Evolutionary conservation across 2,113 vertebrate genomes (phyloP).

Genomic region (Ceyx margarethae): DNA sequence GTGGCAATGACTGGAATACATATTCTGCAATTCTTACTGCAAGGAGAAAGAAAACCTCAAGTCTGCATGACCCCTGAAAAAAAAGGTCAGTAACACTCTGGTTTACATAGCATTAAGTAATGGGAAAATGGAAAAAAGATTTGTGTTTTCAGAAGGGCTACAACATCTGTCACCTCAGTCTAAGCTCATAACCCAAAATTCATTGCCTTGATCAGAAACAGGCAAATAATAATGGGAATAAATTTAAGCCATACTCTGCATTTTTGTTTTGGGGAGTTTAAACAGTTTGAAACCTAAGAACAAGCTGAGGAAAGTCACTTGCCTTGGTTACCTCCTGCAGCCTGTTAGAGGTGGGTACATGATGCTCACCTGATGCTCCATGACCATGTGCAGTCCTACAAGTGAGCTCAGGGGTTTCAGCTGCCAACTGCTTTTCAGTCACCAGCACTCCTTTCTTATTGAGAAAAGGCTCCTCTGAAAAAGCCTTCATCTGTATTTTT

Average conservation of each 20-base stretch:
- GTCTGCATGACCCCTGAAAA: background rate
- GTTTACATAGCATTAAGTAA: background rate
- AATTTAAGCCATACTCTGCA: background rate
- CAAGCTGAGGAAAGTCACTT: background rate
- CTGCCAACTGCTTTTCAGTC: background rate
- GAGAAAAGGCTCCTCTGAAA: background rate
- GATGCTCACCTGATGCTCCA: background rate
- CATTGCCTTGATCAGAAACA: background rate
- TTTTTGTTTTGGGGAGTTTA: background rate
- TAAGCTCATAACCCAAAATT: background rate
- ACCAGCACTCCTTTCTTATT: background rate
- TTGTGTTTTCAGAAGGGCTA: background rate
- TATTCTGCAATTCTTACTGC: background rate
- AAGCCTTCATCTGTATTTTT: background rate
- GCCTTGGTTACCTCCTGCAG: background rate
- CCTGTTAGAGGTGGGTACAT: background rate
- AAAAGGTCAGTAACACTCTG: background rate
- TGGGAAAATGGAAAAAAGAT: background rate
- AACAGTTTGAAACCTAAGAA: background rate
- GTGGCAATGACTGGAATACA: background rate
- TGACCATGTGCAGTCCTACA: background rate
- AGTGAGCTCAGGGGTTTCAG: background rate
- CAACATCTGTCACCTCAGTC: background rate
- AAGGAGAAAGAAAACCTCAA: background rate
- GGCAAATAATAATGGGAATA: background rate